Evolutionary conservation across 2,888 invertebrate species (phyloP).

Genomic region (Automeris io): DNA sequence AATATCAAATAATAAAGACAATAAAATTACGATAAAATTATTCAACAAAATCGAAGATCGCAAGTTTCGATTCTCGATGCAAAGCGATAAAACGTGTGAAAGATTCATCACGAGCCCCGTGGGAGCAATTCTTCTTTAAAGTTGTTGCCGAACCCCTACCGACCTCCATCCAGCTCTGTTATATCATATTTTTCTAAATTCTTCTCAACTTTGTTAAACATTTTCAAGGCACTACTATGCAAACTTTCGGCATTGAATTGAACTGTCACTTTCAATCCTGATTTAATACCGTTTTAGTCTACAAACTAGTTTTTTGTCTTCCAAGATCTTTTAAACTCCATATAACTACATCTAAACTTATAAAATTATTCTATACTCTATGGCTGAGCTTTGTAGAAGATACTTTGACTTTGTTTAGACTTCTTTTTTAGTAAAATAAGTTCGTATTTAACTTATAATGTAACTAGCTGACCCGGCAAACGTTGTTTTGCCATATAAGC

Average conservation of each 20-base stretch:
- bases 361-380: too few species aligned
- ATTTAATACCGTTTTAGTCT: not conserved
- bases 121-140: slow-evolving; percentile 67
- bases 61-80: slow-evolving; percentile 61
- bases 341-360: too few species aligned
- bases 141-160: slow-evolving; percentile 54
- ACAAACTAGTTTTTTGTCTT: too few species aligned
- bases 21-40: slow-evolving; percentile 3
- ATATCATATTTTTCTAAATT: slow-evolving; percentile 72
- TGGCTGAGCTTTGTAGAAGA: too few species aligned
- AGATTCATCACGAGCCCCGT: slow-evolving; percentile 68
- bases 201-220: slow-evolving; percentile 43
- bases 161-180: slow-evolving; percentile 48
- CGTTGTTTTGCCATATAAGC: too few species aligned
- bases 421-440: too few species aligned
- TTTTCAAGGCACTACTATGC: slow-evolving; percentile 31
- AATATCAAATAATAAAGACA: not conserved
- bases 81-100: slow-evolving; percentile 70
- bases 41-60: slow-evolving; percentile 4
- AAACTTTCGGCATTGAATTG: slow-evolving; percentile 51
- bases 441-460: too few species aligned
- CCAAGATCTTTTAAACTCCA: too few species aligned
- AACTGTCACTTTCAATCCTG: slow-evolving; percentile 31
- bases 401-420: too few species aligned
- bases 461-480: too few species aligned